Percentiles rank a stretch among this genome's conserved stretches.
Conservation (phyloP, 2,113 vertebrate species). For the Bufo gargarizans region DNA sequence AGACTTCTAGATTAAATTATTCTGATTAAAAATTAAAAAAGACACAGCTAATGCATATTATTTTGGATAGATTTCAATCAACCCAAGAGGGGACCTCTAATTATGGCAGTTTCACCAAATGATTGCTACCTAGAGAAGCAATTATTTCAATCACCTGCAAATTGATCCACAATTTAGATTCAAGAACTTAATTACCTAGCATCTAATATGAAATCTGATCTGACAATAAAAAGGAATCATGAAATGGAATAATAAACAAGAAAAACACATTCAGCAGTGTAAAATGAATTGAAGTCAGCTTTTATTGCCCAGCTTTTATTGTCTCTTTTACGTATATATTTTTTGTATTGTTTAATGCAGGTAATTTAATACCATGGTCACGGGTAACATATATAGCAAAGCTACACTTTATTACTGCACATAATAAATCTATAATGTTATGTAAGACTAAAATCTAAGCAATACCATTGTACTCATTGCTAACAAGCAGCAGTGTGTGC, state of each 20-base stretch:
- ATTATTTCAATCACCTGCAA: constrained; percentile 70
- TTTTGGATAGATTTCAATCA: constrained; percentile 68
- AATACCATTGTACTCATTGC: too few relatives aligned
- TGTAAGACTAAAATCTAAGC: too few relatives aligned
- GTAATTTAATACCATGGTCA: neutral
- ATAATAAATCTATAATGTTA: too few relatives aligned
- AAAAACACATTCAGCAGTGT: neutral
- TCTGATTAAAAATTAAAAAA: constrained; percentile 9
- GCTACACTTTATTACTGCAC: too few relatives aligned
- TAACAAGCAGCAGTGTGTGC: too few relatives aligned
- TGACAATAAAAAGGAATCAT: constrained; percentile 27
- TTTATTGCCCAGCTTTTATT: neutral
- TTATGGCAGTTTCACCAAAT: constrained; percentile 66
- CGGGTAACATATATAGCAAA: neutral
- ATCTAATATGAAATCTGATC: constrained; percentile 44
- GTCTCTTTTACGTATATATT: too few relatives aligned
- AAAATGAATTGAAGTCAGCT: neutral
- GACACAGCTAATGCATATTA: neutral
- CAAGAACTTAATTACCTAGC: constrained; percentile 72
- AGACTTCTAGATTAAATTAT: constrained; percentile 11
- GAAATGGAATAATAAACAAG: neutral
- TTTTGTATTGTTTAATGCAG: neutral
- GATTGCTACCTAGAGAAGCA: constrained; percentile 74
- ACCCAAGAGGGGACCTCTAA: constrained; percentile 69
- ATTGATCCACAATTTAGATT: constrained; percentile 76